Conservation (phyloP, 2,113 vertebrate species). For the Vanacampus margaritifer region DNA sequence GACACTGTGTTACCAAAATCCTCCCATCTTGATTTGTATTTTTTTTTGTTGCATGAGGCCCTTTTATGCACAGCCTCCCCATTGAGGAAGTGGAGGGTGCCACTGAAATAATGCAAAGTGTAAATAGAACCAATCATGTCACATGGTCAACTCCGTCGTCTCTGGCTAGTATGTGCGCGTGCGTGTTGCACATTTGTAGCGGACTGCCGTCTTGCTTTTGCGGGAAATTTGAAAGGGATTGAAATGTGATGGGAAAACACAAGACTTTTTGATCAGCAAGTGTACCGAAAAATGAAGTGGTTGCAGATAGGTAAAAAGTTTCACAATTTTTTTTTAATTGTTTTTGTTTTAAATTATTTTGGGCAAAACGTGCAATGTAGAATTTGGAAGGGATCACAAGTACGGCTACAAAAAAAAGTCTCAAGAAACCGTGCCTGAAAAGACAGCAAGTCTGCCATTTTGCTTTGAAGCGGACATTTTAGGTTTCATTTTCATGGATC, state of each 20-base stretch:
- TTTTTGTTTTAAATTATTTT: too few relatives aligned
- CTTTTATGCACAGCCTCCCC: slow-evolving; percentile 58
- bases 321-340: too few relatives aligned
- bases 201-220: slow-evolving; percentile 36
- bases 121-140: slow-evolving; percentile 28
- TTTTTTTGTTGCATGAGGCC: slow-evolving; percentile 65
- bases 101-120: slow-evolving; percentile 36
- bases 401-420: too few relatives aligned
- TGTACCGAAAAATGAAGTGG: not conserved
- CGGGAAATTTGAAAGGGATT: slow-evolving; percentile 12
- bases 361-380: too few relatives aligned
- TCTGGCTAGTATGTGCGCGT: not conserved
- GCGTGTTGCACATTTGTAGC: slow-evolving; percentile 15
- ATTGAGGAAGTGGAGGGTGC: slow-evolving; percentile 22
- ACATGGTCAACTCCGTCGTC: not conserved
- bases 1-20: slow-evolving; percentile 46
- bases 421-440: too few relatives aligned
- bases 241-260: not conserved
- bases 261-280: not conserved
- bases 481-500: too few relatives aligned
- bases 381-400: too few relatives aligned
- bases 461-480: too few relatives aligned
- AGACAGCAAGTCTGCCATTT: too few relatives aligned
- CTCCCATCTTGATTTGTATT: not conserved
- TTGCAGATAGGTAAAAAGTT: not conserved